Base-by-base conservation (phyloP, 1,140 invertebrate species). In the Ectropis grisescens region DNA sequence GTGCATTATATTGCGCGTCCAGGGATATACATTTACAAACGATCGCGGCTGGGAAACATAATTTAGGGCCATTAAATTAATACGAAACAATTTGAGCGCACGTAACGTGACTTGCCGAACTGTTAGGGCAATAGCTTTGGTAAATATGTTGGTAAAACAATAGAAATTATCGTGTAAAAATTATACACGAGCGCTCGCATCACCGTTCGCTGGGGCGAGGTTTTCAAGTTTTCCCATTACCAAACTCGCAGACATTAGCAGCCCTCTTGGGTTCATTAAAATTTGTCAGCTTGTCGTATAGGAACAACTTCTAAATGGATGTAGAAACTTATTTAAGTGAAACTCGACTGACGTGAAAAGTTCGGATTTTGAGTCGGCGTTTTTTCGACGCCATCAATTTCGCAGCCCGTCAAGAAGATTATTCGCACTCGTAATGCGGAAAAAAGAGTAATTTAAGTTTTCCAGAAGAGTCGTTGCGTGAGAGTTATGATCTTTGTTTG, bases 401-500 rank as follows among this genome's bases (percentile, higher is more conserved):
- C 70, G 58, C 61, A 67, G 68, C 44, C 62, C 69, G 75, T 80
- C 75, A 78, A 58, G 75, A 75, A 75, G 75, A 80, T 80, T 80
- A 74, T 80, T 80, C 67, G 70, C 75, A 75, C 75, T 80, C 60
- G 53, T 58, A 66, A 70, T 62, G 69, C 69, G 66, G 66, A 79
- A 78, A 76, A 66, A 75, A 75, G 71, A 64, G 75, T 75, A 75
- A 80, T 80, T 80, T 80, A 80, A 80, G 68, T 76, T 80, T 70
- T 79, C 52, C 49, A 59, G 52, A 50, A 55, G 62, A 71, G 53
- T 64, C 68, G 57, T 69, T 75, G 62, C 57, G 55, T 50, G 38
- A 49, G 55, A 76, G 56, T 75, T 80, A 76, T 80, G 68, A 80
- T 76, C 61, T 69, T 76, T 66, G 65, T 75, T 76, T 41, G 26